phyloP scores from a whole-genome alignment of 2,113 vertebrate genomes.

The Lutjanus erythropterus region DNA sequence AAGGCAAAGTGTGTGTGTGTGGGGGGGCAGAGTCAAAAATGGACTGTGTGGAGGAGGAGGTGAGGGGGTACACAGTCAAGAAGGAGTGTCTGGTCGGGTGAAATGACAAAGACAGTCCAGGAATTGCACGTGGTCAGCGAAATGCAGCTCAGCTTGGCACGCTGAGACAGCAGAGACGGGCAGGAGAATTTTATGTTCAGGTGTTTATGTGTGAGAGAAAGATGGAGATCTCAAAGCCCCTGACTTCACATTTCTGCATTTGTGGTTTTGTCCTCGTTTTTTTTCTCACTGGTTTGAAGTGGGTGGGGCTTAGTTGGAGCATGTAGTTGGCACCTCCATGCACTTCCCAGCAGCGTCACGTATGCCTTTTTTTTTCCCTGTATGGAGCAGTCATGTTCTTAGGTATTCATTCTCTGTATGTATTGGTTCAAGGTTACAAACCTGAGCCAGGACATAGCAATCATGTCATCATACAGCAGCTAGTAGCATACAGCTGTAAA shows the following conservation, averaged over 20 bases:
- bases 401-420: too few relatives aligned
- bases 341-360: too few relatives aligned
- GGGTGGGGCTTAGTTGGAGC: background rate
- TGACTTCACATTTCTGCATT: background rate
- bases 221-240: background rate
- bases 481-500: too few relatives aligned
- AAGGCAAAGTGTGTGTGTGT: too few relatives aligned
- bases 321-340: background rate
- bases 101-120: constrained; percentile 35
- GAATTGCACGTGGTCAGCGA: constrained; percentile 29
- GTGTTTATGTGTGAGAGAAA: background rate
- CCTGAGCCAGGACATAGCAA: too few relatives aligned
- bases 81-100: background rate
- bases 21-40: constrained; percentile 31
- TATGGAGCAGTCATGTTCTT: too few relatives aligned
- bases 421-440: too few relatives aligned
- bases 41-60: constrained; percentile 16
- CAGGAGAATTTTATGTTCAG: background rate
- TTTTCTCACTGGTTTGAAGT: background rate
- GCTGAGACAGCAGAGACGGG: constrained; percentile 10
- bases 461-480: too few relatives aligned
- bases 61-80: background rate
- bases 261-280: background rate
- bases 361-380: too few relatives aligned
- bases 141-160: constrained; percentile 36